phyloP scores from a whole-genome alignment of 2,113 vertebrate species.

The Pomatostomus ruficeps region DNA sequence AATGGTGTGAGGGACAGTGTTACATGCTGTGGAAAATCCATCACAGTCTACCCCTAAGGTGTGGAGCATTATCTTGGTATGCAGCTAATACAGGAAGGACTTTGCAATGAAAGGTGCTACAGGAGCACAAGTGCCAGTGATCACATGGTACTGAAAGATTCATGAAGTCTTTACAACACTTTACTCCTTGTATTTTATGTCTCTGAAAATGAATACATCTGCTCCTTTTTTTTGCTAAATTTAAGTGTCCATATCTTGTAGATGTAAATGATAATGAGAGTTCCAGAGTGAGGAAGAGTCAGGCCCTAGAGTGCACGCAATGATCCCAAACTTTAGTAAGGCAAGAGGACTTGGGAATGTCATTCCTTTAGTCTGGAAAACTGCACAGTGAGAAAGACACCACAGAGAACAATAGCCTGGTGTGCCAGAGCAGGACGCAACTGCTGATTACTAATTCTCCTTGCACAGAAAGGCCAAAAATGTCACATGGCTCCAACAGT shows the following conservation, averaged over 20 bases:
- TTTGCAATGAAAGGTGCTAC: background rate
- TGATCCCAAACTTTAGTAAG: background rate
- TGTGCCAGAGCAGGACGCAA: background rate
- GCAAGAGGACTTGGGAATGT: background rate
- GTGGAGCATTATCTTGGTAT: background rate
- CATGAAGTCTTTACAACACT: background rate
- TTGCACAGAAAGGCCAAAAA: constrained; percentile 38
- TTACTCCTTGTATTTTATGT: background rate
- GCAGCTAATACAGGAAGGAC: background rate
- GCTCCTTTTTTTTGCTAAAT: background rate
- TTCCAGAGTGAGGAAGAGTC: background rate
- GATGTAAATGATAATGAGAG: background rate
- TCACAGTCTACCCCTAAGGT: background rate
- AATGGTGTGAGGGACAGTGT: background rate
- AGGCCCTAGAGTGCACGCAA: background rate
- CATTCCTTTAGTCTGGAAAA: background rate
- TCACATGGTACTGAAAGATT: background rate
- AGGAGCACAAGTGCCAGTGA: background rate
- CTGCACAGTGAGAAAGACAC: background rate
- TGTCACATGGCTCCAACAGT: background rate
- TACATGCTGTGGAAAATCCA: background rate
- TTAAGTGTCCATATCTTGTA: background rate
- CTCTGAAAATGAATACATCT: background rate
- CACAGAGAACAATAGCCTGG: background rate
- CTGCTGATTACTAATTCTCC: background rate